These are phyloP conservation scores for Andrena hattorfiana DNA, from an alignment of 2,888 invertebrate genomes.

Conservation along the genomic window DNA sequence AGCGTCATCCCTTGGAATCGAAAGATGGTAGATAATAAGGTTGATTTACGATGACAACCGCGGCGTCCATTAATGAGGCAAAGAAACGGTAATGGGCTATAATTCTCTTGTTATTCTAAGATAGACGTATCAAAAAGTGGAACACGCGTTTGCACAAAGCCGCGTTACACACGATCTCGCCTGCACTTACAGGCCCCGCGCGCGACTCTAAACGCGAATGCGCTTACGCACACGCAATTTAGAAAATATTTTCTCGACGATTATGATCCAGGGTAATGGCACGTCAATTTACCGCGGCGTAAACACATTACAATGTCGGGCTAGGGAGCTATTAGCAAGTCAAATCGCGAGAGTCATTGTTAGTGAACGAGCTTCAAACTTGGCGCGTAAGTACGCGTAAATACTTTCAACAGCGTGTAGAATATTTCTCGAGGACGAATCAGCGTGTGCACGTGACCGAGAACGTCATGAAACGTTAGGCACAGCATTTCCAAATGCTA, in stretches of 20 bases:
- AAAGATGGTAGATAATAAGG: background rate
- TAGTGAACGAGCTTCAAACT: conserved; percentile 26
- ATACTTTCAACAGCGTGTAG: conserved; percentile 40
- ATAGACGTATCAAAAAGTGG: background rate
- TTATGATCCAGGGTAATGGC: conserved; percentile 34
- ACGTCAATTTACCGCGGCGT: conserved; percentile 37
- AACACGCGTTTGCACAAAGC: background rate
- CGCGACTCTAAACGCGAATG: background rate
- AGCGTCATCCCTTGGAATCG: background rate
- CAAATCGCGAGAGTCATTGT: conserved; percentile 47
- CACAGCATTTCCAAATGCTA: background rate
- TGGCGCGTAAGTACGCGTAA: conserved; percentile 32
- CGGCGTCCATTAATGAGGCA: conserved; percentile 1
- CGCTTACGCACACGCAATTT: conserved; percentile 12
- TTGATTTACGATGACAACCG: conserved; percentile 2
- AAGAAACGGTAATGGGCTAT: background rate
- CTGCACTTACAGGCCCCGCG: background rate
- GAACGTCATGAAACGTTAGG: conserved; percentile 1
- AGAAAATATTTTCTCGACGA: conserved; percentile 9
- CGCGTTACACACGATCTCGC: background rate
- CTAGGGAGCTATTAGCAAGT: conserved; percentile 46
- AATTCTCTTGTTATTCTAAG: background rate
- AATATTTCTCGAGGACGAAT: conserved; percentile 9
- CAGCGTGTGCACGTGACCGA: conserved; percentile 1
- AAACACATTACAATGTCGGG: conserved; percentile 39